A percentile compares a stretch with the other conserved stretches of the same genome.
Conservation (phyloP, 2,113 vertebrate species). For the Lethenteron reissneri region DNA sequence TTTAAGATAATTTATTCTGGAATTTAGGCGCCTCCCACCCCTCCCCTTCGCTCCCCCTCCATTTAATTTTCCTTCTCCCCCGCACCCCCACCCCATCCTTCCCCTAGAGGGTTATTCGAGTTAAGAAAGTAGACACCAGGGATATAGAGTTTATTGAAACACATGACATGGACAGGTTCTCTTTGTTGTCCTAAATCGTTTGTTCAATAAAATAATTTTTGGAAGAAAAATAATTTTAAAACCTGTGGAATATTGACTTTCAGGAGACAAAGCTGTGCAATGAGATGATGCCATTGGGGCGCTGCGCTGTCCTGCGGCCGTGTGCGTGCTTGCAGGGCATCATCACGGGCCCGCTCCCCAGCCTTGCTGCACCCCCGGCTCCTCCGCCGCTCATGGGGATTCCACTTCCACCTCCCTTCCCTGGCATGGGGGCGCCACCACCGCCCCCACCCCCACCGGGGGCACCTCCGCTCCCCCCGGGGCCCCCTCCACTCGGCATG, state of each 20-base stretch:
- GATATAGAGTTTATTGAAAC: no score
- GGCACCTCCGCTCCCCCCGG: constrained; percentile 53
- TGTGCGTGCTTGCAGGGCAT: constrained; percentile 29
- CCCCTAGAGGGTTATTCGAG: background rate
- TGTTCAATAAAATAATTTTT: constrained; percentile 1
- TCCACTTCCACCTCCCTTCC: constrained; percentile 21
- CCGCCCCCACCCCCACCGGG: constrained; percentile 51
- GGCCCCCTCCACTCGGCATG: constrained; percentile 58
- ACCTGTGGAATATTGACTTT: no score
- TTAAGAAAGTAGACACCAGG: no score
- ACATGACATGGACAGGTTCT: no score
- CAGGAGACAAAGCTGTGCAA: no score
- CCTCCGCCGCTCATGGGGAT: constrained; percentile 34
- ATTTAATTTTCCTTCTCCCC: background rate
- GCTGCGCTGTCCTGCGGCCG: constrained; percentile 36
- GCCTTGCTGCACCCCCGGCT: constrained; percentile 48
- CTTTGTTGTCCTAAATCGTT: constrained; percentile 23
- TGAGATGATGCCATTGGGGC: constrained; percentile 3
- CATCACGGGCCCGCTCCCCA: constrained; percentile 28
- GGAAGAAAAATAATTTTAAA: no score
- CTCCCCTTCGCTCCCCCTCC: background rate
- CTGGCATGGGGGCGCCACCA: constrained; percentile 23
- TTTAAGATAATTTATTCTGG: no score
- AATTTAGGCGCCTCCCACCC: no score
- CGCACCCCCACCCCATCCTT: background rate